Evolutionary conservation across 2,888 invertebrate genomes (phyloP).

Genomic region (Eristalinus sepulchralis): DNA sequence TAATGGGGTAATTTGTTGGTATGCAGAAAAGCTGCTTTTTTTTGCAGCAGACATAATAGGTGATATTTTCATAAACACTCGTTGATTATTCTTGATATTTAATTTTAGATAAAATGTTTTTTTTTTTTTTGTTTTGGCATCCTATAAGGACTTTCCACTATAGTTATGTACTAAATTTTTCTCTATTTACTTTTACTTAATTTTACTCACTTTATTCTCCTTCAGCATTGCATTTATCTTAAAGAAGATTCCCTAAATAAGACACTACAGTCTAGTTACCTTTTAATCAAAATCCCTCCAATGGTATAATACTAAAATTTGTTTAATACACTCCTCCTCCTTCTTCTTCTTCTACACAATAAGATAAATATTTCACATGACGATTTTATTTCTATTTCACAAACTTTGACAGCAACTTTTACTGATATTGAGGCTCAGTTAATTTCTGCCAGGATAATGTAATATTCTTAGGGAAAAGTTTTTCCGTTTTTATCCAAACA

Average conservation of each 20-base stretch:
- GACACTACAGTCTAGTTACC: too few relatives aligned
- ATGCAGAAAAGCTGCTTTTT: background rate
- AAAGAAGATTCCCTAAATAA: too few relatives aligned
- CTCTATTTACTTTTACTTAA: background rate
- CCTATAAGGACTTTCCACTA: background rate
- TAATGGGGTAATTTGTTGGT: slow-evolving; percentile 48
- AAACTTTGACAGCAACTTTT: slow-evolving; percentile 52
- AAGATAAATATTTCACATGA: slow-evolving; percentile 17
- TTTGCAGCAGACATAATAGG: background rate
- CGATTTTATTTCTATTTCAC: slow-evolving; percentile 34
- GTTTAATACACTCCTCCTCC: background rate
- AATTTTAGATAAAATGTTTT: slow-evolving; percentile 23
- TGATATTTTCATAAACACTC: background rate
- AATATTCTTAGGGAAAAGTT: slow-evolving; percentile 45
- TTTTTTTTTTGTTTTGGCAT: background rate
- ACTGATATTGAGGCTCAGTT: slow-evolving; percentile 40
- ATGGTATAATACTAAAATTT: background rate
- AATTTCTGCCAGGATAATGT: slow-evolving; percentile 50
- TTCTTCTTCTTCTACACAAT: background rate
- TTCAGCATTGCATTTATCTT: too few relatives aligned
- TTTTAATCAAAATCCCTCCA: too few relatives aligned
- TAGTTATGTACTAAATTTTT: background rate
- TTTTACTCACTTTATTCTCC: too few relatives aligned
- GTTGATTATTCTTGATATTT: slow-evolving; percentile 25
- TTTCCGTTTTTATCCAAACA: slow-evolving; percentile 6